phyloP scores from a whole-genome alignment of 2,888 invertebrate species.

The Drosophila conformis region DNA sequence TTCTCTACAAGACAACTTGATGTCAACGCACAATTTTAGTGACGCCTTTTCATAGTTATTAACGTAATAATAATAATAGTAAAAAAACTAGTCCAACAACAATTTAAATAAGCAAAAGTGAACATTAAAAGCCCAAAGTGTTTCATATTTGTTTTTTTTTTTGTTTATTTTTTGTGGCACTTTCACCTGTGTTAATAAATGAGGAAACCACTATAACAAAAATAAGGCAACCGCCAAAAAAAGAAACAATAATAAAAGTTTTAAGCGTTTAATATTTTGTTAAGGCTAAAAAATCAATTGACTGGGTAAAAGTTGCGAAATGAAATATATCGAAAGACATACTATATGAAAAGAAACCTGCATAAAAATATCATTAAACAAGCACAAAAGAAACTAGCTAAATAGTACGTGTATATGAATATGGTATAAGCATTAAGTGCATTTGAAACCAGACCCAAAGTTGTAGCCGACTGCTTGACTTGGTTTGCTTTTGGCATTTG shows the following conservation, averaged over 20 bases:
- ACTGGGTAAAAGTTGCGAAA: constrained; percentile 58
- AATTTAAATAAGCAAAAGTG: constrained; percentile 60
- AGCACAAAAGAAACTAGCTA: constrained; percentile 9
- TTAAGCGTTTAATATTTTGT: constrained; percentile 48
- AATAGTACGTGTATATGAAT: constrained; percentile 15
- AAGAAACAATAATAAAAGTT: constrained; percentile 41
- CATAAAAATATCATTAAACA: constrained; percentile 9
- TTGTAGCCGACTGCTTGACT: constrained; percentile 23
- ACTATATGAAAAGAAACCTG: constrained; percentile 17
- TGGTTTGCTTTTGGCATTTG: constrained; percentile 22
- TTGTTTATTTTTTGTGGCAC: constrained; percentile 21
- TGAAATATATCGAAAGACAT: neutral
- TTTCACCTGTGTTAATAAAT: constrained; percentile 62
- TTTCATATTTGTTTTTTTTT: constrained; percentile 36
- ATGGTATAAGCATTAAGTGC: constrained; percentile 33
- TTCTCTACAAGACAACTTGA: constrained; percentile 18
- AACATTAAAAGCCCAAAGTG: constrained; percentile 56
- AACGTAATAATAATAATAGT: constrained; percentile 28
- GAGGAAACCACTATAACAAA: constrained; percentile 37
- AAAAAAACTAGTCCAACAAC: constrained; percentile 31
- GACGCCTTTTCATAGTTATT: constrained; percentile 45
- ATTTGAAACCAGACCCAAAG: constrained; percentile 29
- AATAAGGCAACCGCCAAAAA: constrained; percentile 25
- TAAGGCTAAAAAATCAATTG: constrained; percentile 62
- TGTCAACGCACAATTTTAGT: constrained; percentile 40